Base-by-base conservation (phyloP, 2,797 vertebrate species). In the Lacerta bilineata region DNA sequence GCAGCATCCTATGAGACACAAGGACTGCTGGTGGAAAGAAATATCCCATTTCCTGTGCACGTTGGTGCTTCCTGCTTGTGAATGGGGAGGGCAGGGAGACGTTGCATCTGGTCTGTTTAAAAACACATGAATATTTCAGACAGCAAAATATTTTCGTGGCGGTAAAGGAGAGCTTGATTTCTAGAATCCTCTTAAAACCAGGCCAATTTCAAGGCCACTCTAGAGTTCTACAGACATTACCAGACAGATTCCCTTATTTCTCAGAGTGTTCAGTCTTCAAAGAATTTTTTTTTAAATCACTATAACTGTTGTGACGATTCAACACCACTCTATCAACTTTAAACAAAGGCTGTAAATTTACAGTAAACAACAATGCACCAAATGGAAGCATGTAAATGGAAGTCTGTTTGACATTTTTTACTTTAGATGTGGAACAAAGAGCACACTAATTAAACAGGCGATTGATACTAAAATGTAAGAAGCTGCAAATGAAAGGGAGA, bases 331-430 rank as follows among this genome's bases (percentile, higher is more conserved):
- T 77, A 55, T 83, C 61, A 69, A 20, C 64, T 68, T 83, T 55
- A 88, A 29, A 83, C 20, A 76, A 77, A 83, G 33, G n/a, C 72
- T 77, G 81, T 36, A 66, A 82, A 82, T 75, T 86, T 41, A 59
- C 13, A 76, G 8, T 59, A 43, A 82, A 89, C 77, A 81, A 68
- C 9, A 59, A 39, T 23, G 27, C 17, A 69, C 23, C 7, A 89
- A 89, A 59, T 76, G 61, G 39, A 81, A 69, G 27, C 33, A 43
- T 59, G 27, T 59, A n/a, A 69, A 82, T 86, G 72, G 36, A 83
- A 27, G 72, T 23, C 33, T 81, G 29, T 41, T 83, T 83, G 83
- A 86, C 39, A 64, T 25, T 77, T 77, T 90, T 83, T 83, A 61
- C 66, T 46, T 83, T 79, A 64, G 76, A 75, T 27, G 33, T 69